Evolutionary conservation across 2,888 invertebrate species (phyloP).

Genomic region (Tanypteryx hageni): DNA sequence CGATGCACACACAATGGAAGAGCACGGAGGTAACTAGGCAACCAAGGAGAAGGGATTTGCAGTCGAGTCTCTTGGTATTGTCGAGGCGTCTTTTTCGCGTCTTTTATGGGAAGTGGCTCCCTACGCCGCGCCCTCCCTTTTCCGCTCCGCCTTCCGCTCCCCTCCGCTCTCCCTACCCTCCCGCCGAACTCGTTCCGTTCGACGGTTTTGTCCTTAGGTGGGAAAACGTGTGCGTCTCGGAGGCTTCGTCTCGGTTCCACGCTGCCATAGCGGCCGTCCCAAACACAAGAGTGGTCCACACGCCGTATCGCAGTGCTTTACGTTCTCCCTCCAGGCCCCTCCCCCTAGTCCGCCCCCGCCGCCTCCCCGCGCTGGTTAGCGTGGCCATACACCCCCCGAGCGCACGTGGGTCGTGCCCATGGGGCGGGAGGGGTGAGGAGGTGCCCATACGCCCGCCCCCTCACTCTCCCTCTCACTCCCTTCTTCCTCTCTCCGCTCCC

Average conservation of each 20-base stretch:
- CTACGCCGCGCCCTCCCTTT: background rate
- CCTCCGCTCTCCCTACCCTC: background rate
- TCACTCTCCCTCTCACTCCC: background rate
- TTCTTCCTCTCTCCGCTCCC: slow-evolving; percentile 9
- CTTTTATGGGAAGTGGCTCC: background rate
- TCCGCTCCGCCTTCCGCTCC: background rate
- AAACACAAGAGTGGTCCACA: slow-evolving; percentile 4
- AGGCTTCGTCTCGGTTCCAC: too few species aligned
- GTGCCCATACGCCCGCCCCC: background rate
- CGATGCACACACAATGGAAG: background rate
- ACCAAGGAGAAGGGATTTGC: background rate
- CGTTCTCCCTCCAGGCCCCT: background rate
- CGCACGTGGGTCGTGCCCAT: slow-evolving; percentile 58
- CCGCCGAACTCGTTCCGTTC: background rate
- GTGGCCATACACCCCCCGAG: slow-evolving; percentile 27
- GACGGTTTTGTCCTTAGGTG: background rate
- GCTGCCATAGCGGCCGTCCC: background rate
- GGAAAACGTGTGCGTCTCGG: background rate
- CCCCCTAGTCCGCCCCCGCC: background rate
- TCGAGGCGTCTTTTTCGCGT: background rate
- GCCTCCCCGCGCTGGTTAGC: background rate
- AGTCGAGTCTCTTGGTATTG: background rate
- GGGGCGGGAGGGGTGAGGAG: background rate
- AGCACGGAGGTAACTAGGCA: background rate
- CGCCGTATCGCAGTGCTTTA: background rate